Evolutionary conservation across 2,797 vertebrate species (phyloP), one percentile per base, ranked within the genome.

Genomic region (Coccyzus lansbergi): DNA sequence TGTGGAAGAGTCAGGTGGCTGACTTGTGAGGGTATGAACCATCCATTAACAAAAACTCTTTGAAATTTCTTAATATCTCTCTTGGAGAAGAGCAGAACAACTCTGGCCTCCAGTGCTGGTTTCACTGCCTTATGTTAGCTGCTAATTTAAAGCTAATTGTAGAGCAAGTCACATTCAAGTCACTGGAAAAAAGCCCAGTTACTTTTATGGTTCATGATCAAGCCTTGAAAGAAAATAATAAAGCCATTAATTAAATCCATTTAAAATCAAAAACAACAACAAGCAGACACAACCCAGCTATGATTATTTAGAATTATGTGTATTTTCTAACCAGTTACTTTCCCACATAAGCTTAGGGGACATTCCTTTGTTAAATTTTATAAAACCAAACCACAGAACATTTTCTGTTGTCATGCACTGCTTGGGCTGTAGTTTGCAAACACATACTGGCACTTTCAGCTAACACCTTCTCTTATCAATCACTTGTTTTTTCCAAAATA

Each of bases 141-240:
- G 59, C 33, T 90, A 82, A 90, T 90, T 92, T 90, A 88, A 94
- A 81, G 28, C 34, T 83, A 91, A 81, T 62, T 88, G n/a, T 59
- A 83, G n/a, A 92, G 42, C 62, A 86, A 46, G 63, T 64, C 71
- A 81, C 55, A 86, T 75, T 78, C 63, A 84, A 81, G 24, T 62
- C 74, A 82, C 28, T 56, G 49, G 55, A 83, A 93, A 92, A 88
- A 94, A 72, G 26, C 26, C 55, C 58, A 71, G 26, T 68, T 56
- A 67, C 56, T 77, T 85, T 80, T 64, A 82, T 29, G 25, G 53
- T 85, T 52, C 78, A 48, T 68, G 71, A 82, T 46, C 83, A 88
- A 84, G n/a, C 46, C 68, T 34, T 79, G 59, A 76, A 92, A 86
- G 29, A 55, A 93, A 84, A 88, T 72, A 86, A 93, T 55, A 65